These are phyloP conservation scores for Diabrotica virgifera DNA, from an alignment of 1,140 invertebrate genomes.

Conservation along the genomic window DNA sequence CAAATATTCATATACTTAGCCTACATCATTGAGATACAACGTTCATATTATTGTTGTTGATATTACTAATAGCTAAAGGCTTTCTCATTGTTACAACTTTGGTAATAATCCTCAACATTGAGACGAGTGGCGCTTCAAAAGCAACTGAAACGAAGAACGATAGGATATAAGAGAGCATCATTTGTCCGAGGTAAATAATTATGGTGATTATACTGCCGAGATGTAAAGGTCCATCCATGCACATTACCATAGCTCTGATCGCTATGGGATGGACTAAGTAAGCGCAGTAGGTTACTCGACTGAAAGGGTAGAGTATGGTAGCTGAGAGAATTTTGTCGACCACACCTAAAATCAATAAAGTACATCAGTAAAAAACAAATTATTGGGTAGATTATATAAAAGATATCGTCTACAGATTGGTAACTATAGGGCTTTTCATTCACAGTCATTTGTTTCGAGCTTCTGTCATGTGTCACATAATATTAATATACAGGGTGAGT, in stretches of 20 bases:
- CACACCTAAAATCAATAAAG: slow-evolving; percentile 56
- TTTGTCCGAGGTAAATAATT: slow-evolving; percentile 72
- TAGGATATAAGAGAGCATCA: slow-evolving; percentile 71
- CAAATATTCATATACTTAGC: background rate
- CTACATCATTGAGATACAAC: background rate
- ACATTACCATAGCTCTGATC: slow-evolving; percentile 71
- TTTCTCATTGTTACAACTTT: slow-evolving; percentile 24
- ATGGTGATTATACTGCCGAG: slow-evolving; percentile 73
- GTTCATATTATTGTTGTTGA: background rate
- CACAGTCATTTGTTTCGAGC: no score
- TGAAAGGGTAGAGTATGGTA: slow-evolving; percentile 76
- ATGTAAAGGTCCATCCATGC: slow-evolving; percentile 74
- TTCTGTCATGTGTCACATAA: no score
- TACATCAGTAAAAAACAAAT: background rate
- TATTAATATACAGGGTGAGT: no score
- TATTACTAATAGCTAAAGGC: background rate
- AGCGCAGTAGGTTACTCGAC: slow-evolving; percentile 79
- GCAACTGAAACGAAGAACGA: slow-evolving; percentile 74
- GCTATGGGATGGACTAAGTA: slow-evolving; percentile 80
- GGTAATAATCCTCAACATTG: slow-evolving; percentile 77
- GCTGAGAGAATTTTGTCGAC: slow-evolving; percentile 70
- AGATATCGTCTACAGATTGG: no score
- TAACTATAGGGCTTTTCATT: no score
- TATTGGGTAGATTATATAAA: no score
- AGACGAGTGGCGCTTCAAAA: slow-evolving; percentile 80